These are phyloP conservation scores for Neodiprion fabricii DNA, from an alignment of 1,140 invertebrate species.

Conservation along the genomic window DNA sequence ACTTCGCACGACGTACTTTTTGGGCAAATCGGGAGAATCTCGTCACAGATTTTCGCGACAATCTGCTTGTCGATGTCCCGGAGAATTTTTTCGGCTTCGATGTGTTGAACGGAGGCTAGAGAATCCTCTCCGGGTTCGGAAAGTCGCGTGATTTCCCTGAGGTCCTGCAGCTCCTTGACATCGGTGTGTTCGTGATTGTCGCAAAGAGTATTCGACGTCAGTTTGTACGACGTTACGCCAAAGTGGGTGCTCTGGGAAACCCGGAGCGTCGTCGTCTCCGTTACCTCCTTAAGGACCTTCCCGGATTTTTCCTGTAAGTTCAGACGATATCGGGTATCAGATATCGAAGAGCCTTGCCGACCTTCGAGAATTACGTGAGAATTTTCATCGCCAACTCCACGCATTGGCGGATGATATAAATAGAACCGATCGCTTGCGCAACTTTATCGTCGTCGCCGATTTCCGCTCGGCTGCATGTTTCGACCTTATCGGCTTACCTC, in stretches of 20 bases:
- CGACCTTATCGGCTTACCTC: constrained; percentile 22
- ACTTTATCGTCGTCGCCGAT: too few species aligned
- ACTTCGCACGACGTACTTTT: not conserved
- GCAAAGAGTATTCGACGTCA: constrained; percentile 59
- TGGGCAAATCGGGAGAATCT: not conserved
- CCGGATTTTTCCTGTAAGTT: constrained; percentile 48
- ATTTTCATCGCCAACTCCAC: too few species aligned
- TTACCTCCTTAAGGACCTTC: constrained; percentile 63
- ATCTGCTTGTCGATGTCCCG: not conserved
- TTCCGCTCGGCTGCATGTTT: not conserved
- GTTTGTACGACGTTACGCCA: constrained; percentile 62
- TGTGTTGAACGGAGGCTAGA: not conserved
- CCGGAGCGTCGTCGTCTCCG: constrained; percentile 64
- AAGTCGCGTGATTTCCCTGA: not conserved
- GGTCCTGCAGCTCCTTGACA: constrained; percentile 33
- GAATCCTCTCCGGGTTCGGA: not conserved
- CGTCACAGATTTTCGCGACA: not conserved
- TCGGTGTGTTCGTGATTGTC: constrained; percentile 51
- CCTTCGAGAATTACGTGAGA: too few species aligned
- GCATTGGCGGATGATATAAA: too few species aligned
- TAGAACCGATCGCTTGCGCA: too few species aligned
- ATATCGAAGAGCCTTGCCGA: too few species aligned
- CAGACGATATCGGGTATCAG: too few species aligned
- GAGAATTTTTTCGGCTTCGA: too few species aligned
- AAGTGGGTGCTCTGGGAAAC: constrained; percentile 63